Percentiles rank a stretch among this genome's conserved stretches.
Conservation (phyloP, 53 echinoderm and acorn worm species). For the Temnopleurus reevesii region DNA sequence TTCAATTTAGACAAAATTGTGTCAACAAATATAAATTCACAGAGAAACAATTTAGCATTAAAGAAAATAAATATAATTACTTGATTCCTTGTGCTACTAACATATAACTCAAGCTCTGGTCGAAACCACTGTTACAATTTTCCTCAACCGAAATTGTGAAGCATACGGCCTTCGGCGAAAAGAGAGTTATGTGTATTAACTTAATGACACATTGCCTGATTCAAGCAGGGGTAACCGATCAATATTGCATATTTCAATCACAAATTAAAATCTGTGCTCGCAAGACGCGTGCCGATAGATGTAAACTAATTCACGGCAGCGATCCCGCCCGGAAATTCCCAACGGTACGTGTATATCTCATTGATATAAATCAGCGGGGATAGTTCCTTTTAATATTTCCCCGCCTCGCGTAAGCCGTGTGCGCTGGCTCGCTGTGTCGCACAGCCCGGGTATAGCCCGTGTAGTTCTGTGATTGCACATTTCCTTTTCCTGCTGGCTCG, state of each 20-base stretch:
- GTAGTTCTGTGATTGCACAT: background rate
- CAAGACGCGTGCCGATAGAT: background rate
- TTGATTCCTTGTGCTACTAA: no score
- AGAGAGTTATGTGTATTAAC: no score
- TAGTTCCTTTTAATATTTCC: background rate
- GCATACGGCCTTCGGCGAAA: no score
- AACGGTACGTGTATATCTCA: background rate
- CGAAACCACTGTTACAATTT: no score
- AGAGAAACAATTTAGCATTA: no score
- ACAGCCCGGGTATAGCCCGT: background rate
- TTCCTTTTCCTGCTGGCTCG: no score
- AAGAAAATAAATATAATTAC: no score
- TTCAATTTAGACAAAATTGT: no score
- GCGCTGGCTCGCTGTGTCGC: background rate
- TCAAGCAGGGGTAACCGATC: background rate
- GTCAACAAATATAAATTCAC: no score
- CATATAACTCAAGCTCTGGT: no score
- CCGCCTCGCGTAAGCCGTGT: background rate
- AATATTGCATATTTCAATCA: background rate
- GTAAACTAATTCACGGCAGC: background rate
- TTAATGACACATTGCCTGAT: background rate
- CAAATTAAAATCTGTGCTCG: background rate
- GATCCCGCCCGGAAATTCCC: background rate
- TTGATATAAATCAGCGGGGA: no score
- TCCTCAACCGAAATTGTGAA: no score